Evolutionary conservation across 2,113 vertebrate genomes (phyloP), one percentile per base, ranked within the genome.

Genomic region (Rhea americana): DNA sequence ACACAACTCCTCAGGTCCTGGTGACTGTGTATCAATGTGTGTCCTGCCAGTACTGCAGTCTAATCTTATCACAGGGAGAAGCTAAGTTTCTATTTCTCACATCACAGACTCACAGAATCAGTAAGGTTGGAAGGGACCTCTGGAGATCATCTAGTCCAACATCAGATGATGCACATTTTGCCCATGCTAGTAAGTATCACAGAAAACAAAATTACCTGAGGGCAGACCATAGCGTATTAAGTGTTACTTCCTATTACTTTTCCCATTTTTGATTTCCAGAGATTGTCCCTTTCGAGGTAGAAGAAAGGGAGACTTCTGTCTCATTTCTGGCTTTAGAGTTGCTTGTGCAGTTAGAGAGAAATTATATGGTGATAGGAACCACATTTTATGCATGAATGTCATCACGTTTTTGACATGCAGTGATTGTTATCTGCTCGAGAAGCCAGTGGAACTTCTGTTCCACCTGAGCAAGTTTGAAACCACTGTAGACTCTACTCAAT

Each of bases 301-400:
- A n/a, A 50, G 76, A 25, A 92, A 79, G 37, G 76, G 87, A 86
- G 77, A 28, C 56, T 76, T 90, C 93, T 50, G 37, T 88, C 32
- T 32, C 74, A 75, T 63, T 94, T 94, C 81, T 75, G 78, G 28
- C 76, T 95, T 41, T 85, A 30, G 75, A 30, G 35, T 87, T 80
- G 30, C 76, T 91, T 83, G 77, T 86, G 96, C 71, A 85, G 35
- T 58, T 53, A 82, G 10, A 5, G 28, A 85, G 45, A 82, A 77
- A 62, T 39, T 7, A 4, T 4, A 3, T 9, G 9, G n/a, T 90
- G 25, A 20, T 56, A 11, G 16, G 50, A 86, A 32, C 63, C 25
- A 28, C 12, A 24, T 90, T 91, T 93, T 89, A 87, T 67, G 21
- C 15, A 3, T 8, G 32, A n/a, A 39, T 58, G 32, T 3, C 5